Evolutionary conservation across 2,113 vertebrate genomes (phyloP), one percentile per base, ranked within the genome.

Genomic region (Seriola dumerili): DNA sequence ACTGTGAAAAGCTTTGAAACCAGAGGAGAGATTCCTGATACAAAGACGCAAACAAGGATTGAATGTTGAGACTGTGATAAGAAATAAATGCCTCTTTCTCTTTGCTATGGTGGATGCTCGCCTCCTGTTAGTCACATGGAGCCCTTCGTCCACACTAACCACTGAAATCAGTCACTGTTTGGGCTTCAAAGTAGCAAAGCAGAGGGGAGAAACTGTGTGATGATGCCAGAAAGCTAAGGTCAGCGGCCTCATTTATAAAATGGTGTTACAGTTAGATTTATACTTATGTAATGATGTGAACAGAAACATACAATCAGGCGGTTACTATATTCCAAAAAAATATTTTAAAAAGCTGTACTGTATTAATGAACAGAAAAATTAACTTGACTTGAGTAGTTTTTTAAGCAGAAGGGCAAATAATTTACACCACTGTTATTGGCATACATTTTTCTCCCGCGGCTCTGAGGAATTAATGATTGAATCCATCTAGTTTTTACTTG

Each of bases 61-160:
- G 70, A 88, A 83, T 85, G 78, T 76, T 82, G 13, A 62, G 59
- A 72, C 58, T 74, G 78, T 87, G 59, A 83, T 89, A 76, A 85
- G 77, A 75, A 88, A 89, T 88, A 91, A 91, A 92, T 83, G 83
- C 77, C 76, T 81, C 90, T 91, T 91, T 92, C 80, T 92, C 48
- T 87, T 64, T 72, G 78, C 73, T 73, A 10, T 70, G 81, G 75
- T 69, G 75, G 23, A 73, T 84, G 80, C 69, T 89, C 32, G 68
- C 83, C 90, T 86, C 72, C 86, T 87, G 89, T 86, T 92, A 81
- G 86, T 93, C 92, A 91, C 88, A 90, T 90, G 88, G 62, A 87
- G 80, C 73, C 52, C 65, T 79, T 86, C 80, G 72, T 78, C 78
- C 57, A 81, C 87, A 79, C 67, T 82, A 73, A 86, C 90, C 74